These are phyloP conservation scores for Grus americana DNA, from an alignment of 2,113 vertebrate species.

Conservation along the genomic window DNA sequence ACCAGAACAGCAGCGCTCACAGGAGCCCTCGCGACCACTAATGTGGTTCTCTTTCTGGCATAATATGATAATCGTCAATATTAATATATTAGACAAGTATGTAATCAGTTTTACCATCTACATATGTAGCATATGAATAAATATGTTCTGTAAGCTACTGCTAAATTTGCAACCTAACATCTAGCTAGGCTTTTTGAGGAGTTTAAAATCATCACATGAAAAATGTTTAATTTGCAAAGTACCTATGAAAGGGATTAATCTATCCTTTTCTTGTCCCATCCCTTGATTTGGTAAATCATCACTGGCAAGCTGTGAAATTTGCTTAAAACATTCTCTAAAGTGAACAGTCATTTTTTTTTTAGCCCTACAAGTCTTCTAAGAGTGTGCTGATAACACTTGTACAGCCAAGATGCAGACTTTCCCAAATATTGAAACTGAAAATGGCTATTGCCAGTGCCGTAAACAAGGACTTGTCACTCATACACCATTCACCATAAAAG, in stretches of 20 bases:
- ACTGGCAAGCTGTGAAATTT: neutral
- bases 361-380: neutral
- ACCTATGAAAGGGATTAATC: neutral
- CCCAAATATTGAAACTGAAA: neutral
- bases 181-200: neutral
- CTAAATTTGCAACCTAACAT: neutral
- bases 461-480: neutral
- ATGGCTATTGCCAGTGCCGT: neutral
- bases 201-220: neutral
- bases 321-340: neutral
- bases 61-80: neutral
- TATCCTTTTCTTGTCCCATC: neutral
- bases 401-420: neutral
- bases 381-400: neutral
- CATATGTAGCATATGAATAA: neutral
- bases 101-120: neutral
- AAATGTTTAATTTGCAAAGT: neutral
- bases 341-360: neutral
- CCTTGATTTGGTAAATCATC: neutral
- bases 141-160: neutral
- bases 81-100: neutral
- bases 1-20: rapidly evolving
- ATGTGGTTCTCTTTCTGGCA: rapidly evolving
- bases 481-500: neutral
- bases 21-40: neutral